A percentile compares a stretch with the other conserved stretches of the same genome.
Conservation (phyloP, 2,888 invertebrate genomes). For the Athalia circularis region DNA sequence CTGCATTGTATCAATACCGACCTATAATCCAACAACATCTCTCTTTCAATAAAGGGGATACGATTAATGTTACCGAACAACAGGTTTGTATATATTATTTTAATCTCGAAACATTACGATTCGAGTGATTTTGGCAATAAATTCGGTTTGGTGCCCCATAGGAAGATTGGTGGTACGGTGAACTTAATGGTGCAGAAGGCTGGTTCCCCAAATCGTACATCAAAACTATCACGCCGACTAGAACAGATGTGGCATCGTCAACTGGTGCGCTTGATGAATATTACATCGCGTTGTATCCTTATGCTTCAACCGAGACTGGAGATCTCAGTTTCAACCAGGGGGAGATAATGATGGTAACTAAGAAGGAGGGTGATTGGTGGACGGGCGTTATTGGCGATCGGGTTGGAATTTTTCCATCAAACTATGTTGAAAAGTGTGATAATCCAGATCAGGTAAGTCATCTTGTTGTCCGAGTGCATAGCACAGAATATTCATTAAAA, state of each 20-base stretch:
- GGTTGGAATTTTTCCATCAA: constrained; percentile 97
- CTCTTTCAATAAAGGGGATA: constrained; percentile 79
- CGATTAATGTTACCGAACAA: constrained; percentile 78
- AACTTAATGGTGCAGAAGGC: constrained; percentile 75
- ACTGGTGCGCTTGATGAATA: constrained; percentile 77
- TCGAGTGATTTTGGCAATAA: neutral
- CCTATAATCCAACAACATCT: constrained; percentile 79
- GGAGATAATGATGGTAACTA: constrained; percentile 90
- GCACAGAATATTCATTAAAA: neutral
- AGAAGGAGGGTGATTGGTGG: constrained; percentile 99
- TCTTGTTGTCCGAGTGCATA: neutral
- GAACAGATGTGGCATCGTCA: constrained; percentile 60
- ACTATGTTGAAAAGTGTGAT: constrained; percentile 90
- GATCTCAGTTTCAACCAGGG: constrained; percentile 92
- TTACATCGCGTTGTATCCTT: constrained; percentile 93
- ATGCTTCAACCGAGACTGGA: constrained; percentile 90
- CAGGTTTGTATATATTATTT: constrained; percentile 65
- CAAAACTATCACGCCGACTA: constrained; percentile 62
- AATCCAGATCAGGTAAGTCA: constrained; percentile 66
- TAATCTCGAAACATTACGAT: neutral
- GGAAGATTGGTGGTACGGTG: constrained; percentile 81
- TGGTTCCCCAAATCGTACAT: constrained; percentile 81
- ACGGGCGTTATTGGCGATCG: constrained; percentile 90
- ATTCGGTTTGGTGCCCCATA: constrained; percentile 60
- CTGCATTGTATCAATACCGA: constrained; percentile 78